These are phyloP conservation scores for Corythornis madagascariensis DNA, from an alignment of 2,113 vertebrate species.

Conservation along the genomic window DNA sequence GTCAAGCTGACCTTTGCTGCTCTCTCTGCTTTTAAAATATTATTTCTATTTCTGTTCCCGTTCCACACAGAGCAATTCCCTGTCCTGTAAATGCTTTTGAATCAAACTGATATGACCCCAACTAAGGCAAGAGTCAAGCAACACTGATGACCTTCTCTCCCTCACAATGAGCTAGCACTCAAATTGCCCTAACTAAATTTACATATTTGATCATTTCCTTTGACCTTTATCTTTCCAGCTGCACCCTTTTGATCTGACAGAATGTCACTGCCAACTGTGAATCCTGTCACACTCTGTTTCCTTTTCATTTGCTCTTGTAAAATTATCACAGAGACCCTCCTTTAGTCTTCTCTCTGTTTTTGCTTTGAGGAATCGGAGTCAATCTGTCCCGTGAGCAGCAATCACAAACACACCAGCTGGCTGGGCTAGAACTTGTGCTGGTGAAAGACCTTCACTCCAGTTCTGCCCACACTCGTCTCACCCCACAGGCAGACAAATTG, in stretches of 20 bases:
- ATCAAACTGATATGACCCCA: not conserved
- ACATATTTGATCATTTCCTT: slow-evolving; percentile 30
- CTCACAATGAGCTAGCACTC: not conserved
- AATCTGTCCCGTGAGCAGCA: not conserved
- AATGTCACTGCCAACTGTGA: not conserved
- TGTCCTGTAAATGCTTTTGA: slow-evolving; percentile 20
- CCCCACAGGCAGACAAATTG: not conserved
- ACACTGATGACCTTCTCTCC: not conserved
- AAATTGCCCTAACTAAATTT: not conserved
- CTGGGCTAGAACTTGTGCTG: not conserved
- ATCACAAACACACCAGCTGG: not conserved
- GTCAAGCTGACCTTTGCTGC: slow-evolving; percentile 49
- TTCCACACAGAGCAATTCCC: not conserved
- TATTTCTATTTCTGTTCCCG: slow-evolving; percentile 73
- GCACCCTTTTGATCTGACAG: slow-evolving; percentile 4
- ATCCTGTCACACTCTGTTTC: not conserved
- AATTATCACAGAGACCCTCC: not conserved
- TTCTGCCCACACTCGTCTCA: not conserved
- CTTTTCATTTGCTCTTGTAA: not conserved
- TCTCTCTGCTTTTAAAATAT: slow-evolving; percentile 45
- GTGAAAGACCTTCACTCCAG: not conserved
- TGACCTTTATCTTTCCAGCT: slow-evolving; percentile 25
- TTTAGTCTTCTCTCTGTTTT: not conserved
- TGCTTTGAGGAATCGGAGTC: not conserved
- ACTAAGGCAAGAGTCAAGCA: slow-evolving; percentile 9